Evolutionary conservation across 2,797 vertebrate genomes (phyloP).

Genomic region (Uromys caudimaculatus): DNA sequence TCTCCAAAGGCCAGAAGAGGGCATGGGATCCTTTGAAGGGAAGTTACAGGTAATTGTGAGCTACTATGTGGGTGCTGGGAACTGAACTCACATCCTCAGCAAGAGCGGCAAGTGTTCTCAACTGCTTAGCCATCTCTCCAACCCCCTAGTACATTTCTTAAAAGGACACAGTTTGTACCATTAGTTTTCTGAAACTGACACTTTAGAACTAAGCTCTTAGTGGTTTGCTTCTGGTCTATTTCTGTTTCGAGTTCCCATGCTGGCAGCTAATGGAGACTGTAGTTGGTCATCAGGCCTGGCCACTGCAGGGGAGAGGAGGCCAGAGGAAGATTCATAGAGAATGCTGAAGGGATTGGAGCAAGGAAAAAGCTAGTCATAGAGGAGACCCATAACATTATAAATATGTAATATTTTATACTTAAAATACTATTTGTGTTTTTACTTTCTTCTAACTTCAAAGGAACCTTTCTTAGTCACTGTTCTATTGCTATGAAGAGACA

Average conservation of each 20-base stretch:
- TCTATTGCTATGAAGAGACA: not conserved
- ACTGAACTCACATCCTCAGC: not conserved
- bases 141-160: not conserved
- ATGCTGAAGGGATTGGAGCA: not conserved
- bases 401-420: conserved; percentile 37
- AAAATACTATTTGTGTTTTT: not conserved
- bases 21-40: not conserved
- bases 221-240: conserved; percentile 3
- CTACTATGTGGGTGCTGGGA: not conserved
- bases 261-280: not conserved
- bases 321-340: not conserved
- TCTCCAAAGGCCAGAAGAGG: not conserved
- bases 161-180: not conserved
- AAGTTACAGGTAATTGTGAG: not conserved
- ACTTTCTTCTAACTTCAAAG: conserved; percentile 1
- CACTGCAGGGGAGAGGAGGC: not conserved
- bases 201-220: conserved; percentile 20
- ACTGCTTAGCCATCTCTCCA: too few species aligned
- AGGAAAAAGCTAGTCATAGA: not conserved
- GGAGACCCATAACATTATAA: conserved; percentile 23
- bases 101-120: not conserved
- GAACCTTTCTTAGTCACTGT: not conserved
- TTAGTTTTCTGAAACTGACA: conserved; percentile 34
- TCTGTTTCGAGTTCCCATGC: not conserved
- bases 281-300: not conserved